Base-by-base conservation (phyloP, 2,888 invertebrate genomes). In the Drosophila vallismaia region DNA sequence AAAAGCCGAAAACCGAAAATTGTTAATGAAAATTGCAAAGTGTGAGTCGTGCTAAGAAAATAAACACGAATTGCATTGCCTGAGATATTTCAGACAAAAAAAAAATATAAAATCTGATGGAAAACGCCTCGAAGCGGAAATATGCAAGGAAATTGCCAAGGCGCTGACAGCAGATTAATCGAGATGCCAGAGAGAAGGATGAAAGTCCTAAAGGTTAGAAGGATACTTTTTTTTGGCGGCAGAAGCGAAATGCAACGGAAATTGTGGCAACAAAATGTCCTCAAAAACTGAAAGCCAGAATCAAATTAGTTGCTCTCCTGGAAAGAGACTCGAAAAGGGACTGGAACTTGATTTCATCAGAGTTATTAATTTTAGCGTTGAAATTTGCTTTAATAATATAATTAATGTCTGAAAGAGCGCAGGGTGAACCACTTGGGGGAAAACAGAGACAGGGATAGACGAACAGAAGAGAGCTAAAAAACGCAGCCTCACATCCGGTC, bases 71-170 rank as follows among this genome's bases (percentile, higher is more conserved):
- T 50, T 68, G 46, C 44, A 40, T 45, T 63, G 36, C 53, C 33
- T 9, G 58, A 60, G 48, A n/a, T n/a, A n/a, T n/a, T n/a, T n/a
- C 26, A 26, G 40, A 26, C 49, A 45, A 36, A 63, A 52, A 38
- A 62, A 51, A 63, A 55, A 51, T 36, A 50, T n/a, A 71, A 79
- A 83, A 77, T 66, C 69, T 72, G 76, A 77, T 86, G 80, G 79
- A 85, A 81, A 82, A 69, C 79, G 74, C 66, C 67, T 81, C 69
- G 77, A 80, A 77, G 83, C 90, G 90, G 90, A 90, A 90, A 89
- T 90, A 89, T 89, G 83, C 81, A 82, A 88, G 90, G 90, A 90
- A 90, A 90, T 90, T 90, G 89, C 88, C 75, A 90, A 87, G 81
- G 77, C 79, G 82, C 62, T 75, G 86, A 86, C 72, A 71, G 64